These are phyloP conservation scores for Drosophila lacteicornis DNA, from an alignment of 1,140 invertebrate genomes.

Conservation along the genomic window DNA sequence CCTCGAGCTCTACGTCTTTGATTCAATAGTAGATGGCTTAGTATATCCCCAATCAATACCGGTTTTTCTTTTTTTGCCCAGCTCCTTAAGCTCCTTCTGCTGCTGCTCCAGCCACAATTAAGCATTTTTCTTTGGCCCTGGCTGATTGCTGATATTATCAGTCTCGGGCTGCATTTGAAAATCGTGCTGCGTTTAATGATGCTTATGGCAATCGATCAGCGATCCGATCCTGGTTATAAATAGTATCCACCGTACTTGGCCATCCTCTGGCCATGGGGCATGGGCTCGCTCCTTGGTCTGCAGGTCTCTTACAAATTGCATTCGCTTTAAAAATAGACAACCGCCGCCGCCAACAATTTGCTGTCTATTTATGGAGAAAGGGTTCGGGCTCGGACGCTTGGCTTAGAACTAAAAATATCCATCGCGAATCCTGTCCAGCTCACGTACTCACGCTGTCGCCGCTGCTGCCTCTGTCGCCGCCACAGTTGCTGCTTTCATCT, in stretches of 20 bases:
- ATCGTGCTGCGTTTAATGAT: slow-evolving; percentile 59
- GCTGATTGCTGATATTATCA: slow-evolving; percentile 60
- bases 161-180: slow-evolving; percentile 51
- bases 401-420: slow-evolving; percentile 60
- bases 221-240: slow-evolving; percentile 44
- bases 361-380: slow-evolving; percentile 65
- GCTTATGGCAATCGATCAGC: slow-evolving; percentile 61
- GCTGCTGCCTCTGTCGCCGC: slow-evolving; percentile 9
- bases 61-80: background rate
- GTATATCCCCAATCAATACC: background rate
- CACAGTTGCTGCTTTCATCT: background rate
- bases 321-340: slow-evolving; percentile 60
- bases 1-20: slow-evolving; percentile 2
- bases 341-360: slow-evolving; percentile 32
- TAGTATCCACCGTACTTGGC: slow-evolving; percentile 11
- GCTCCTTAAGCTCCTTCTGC: background rate
- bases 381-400: slow-evolving; percentile 5
- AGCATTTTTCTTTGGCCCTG: slow-evolving; percentile 53
- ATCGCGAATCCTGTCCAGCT: slow-evolving; percentile 29
- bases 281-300: background rate
- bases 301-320: slow-evolving; percentile 52
- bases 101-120: slow-evolving; percentile 45
- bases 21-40: slow-evolving; percentile 6
- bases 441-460: slow-evolving; percentile 26
- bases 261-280: background rate